phyloP scores from a whole-genome alignment of 1,140 invertebrate genomes.

The Rhagoletis pomonella region DNA sequence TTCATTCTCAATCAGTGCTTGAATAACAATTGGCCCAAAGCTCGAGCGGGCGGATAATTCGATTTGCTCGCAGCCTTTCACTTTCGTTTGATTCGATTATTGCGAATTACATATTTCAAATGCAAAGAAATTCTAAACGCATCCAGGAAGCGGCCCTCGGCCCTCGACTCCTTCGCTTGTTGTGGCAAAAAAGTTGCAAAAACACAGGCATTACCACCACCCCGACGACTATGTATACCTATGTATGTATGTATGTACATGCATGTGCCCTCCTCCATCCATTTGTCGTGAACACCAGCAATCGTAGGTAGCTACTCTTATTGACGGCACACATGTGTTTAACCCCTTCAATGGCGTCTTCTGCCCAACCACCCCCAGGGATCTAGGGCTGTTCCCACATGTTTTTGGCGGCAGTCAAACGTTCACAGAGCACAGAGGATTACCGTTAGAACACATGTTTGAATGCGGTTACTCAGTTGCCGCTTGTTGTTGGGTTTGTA shows the following conservation, averaged over 20 bases:
- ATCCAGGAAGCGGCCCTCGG: background rate
- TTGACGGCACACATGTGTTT: background rate
- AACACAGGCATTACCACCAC: background rate
- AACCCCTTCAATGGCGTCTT: constrained; percentile 22
- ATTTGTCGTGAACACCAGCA: background rate
- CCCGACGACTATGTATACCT: background rate
- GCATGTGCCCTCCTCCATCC: background rate
- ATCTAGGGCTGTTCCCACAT: background rate
- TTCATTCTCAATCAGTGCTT: constrained; percentile 28
- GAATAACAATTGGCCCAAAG: constrained; percentile 6
- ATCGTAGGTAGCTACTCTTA: background rate
- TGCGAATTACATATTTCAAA: constrained; percentile 30
- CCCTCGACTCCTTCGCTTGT: background rate
- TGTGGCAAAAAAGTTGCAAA: background rate
- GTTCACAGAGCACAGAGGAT: background rate
- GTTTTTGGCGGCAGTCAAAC: background rate
- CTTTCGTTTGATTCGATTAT: constrained; percentile 31
- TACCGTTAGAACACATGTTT: background rate
- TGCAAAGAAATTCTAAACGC: background rate
- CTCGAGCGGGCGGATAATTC: constrained; percentile 25
- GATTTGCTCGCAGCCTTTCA: constrained; percentile 43
- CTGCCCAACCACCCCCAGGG: background rate
- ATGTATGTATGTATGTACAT: background rate
- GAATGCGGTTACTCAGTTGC: background rate
- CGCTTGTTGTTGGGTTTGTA: background rate